phyloP scores from a whole-genome alignment of 2,797 vertebrate genomes.

The Enteromius radiatus region DNA sequence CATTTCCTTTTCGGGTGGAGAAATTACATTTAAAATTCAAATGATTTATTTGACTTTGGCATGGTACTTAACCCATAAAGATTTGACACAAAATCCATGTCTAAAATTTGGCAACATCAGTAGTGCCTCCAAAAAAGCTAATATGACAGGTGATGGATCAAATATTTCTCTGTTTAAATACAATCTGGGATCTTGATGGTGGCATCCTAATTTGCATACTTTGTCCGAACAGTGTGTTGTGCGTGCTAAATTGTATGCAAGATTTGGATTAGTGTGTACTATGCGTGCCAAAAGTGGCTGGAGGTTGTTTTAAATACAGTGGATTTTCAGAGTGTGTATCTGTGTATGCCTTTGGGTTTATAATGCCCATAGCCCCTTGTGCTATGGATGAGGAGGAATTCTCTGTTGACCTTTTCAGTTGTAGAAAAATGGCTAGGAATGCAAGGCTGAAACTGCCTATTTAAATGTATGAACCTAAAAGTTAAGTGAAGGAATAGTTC shows the following conservation, averaged over 20 bases:
- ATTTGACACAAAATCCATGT: conserved; percentile 23
- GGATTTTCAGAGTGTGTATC: conserved; percentile 12
- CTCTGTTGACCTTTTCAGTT: conserved; percentile 18
- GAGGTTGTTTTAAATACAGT: not conserved
- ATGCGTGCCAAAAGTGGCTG: not conserved
- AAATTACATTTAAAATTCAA: conserved; percentile 50
- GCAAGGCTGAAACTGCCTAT: conserved; percentile 18
- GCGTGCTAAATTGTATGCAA: not conserved
- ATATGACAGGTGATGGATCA: conserved; percentile 4
- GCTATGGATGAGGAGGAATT: not conserved
- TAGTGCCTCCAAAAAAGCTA: not conserved
- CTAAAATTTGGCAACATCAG: not conserved
- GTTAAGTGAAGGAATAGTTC: conserved; percentile 32
- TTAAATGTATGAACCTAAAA: conserved; percentile 26
- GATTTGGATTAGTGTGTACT: not conserved
- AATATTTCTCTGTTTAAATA: not conserved
- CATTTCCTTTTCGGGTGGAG: not conserved
- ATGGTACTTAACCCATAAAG: not conserved
- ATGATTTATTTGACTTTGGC: conserved; percentile 33
- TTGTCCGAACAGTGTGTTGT: not conserved
- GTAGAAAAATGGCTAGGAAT: conserved; percentile 25
- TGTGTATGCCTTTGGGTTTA: conserved; percentile 12
- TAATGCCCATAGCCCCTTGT: not conserved
- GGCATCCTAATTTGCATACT: not conserved
- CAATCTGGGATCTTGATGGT: conserved; percentile 1